Percentiles rank a stretch among this genome's conserved stretches.
phyloP scores from a whole-genome alignment of 2,888 invertebrate genomes.

The Petrolisthes manimaculis region DNA sequence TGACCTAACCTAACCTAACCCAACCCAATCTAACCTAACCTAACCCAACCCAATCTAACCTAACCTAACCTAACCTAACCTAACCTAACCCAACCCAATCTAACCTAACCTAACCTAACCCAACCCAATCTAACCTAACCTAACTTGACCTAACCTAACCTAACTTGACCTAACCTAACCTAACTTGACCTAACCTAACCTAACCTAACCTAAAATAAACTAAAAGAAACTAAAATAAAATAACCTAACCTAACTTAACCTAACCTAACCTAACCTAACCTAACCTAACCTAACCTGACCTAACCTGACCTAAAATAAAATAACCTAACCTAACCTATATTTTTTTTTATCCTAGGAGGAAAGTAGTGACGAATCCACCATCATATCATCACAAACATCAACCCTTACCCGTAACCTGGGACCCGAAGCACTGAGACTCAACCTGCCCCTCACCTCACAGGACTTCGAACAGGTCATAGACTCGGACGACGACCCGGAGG shows the following conservation, averaged over 20 bases:
- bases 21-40: neutral
- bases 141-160: neutral
- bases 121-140: neutral
- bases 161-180: neutral
- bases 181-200: neutral
- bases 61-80: neutral
- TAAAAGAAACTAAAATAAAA: no score
- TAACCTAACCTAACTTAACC: no score
- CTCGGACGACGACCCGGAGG: constrained; percentile 71
- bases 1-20: neutral
- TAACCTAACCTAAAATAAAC: neutral
- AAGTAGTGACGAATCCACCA: constrained; percentile 95
- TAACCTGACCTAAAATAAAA: no score
- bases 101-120: neutral
- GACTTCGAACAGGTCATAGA: constrained; percentile 68
- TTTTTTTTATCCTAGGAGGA: constrained; percentile 77
- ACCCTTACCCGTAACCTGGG: constrained; percentile 87
- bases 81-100: neutral
- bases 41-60: neutral
- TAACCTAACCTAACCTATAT: neutral
- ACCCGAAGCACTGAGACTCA: constrained; percentile 63
- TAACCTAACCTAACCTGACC: neutral
- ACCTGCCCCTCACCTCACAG: constrained; percentile 59
- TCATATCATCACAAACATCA: constrained; percentile 95
- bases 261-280: neutral